Evolutionary conservation across 2,888 invertebrate species (phyloP).

Genomic region (Torymus tubicola): DNA sequence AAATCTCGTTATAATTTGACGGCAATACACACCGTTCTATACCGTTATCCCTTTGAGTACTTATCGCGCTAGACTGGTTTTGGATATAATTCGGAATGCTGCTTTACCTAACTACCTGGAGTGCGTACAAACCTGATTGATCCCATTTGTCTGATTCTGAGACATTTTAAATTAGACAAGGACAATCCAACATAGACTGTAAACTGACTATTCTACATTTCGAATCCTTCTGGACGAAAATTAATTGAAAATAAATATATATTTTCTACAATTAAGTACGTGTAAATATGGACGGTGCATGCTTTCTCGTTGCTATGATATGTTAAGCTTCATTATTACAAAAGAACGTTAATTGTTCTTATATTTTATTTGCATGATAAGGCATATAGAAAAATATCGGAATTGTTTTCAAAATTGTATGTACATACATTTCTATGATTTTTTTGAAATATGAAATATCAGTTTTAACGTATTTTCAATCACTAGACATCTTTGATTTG

Average conservation of each 20-base stretch:
- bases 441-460: background rate
- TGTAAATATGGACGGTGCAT: constrained; percentile 44
- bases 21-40: constrained; percentile 4
- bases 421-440: background rate
- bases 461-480: background rate
- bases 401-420: background rate
- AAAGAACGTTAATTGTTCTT: background rate
- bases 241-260: background rate
- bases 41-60: constrained; percentile 7
- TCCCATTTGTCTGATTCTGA: constrained; percentile 59
- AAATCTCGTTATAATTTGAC: constrained; percentile 15
- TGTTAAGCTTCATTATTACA: constrained; percentile 35
- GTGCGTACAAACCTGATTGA: constrained; percentile 65
- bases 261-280: background rate
- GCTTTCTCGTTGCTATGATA: constrained; percentile 28
- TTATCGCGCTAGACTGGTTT: constrained; percentile 57
- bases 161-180: background rate
- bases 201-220: background rate
- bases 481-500: too few species aligned
- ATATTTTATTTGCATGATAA: constrained; percentile 36
- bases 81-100: constrained; percentile 53
- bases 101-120: constrained; percentile 63
- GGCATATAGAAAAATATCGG: background rate
- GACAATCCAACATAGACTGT: constrained; percentile 6
- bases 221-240: background rate